A percentile compares a stretch with the other conserved stretches of the same genome.
phyloP scores from a whole-genome alignment of 1,140 invertebrate genomes.

The Proctacanthus coquilletti region DNA sequence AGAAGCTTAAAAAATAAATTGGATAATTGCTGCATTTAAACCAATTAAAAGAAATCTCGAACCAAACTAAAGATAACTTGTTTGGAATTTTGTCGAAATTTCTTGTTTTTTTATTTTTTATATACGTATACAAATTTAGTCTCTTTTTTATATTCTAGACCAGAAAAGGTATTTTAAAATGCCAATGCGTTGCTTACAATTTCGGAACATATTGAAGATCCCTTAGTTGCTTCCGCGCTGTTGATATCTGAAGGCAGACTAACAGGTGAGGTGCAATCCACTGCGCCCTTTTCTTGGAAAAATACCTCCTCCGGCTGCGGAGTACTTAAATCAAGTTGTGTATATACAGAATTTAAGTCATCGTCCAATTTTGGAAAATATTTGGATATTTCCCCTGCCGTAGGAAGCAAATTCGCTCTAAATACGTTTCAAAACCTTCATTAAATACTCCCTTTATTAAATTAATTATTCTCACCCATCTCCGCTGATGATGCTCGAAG shows the following conservation, averaged over 20 bases:
- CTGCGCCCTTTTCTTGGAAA: slow-evolving; percentile 10
- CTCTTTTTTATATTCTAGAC: too few relatives aligned
- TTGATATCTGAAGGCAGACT: slow-evolving; percentile 24
- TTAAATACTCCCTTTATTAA: slow-evolving; percentile 9
- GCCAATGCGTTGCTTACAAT: too few relatives aligned
- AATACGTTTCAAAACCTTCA: slow-evolving; percentile 8
- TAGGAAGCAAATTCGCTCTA: slow-evolving; percentile 10
- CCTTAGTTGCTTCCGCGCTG: slow-evolving; percentile 21
- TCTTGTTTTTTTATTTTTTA: too few relatives aligned
- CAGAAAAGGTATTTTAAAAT: too few relatives aligned
- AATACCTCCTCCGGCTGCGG: slow-evolving; percentile 26
- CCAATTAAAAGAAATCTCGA: too few relatives aligned
- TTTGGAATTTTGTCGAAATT: not conserved
- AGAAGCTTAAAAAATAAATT: too few relatives aligned
- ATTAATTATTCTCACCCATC: slow-evolving; percentile 35
- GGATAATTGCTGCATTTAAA: too few relatives aligned
- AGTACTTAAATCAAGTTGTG: slow-evolving; percentile 37
- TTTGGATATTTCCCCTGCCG: slow-evolving; percentile 17
- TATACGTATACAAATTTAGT: too few relatives aligned
- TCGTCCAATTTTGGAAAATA: slow-evolving; percentile 41
- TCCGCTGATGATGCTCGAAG: slow-evolving; percentile 42
- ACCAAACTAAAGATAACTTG: too few relatives aligned
- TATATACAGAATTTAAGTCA: slow-evolving; percentile 39
- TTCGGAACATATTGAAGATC: slow-evolving; percentile 16
- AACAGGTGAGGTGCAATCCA: slow-evolving; percentile 12